Base-by-base conservation (phyloP, 2,888 invertebrate species). In the Meteorus cinctellus region DNA sequence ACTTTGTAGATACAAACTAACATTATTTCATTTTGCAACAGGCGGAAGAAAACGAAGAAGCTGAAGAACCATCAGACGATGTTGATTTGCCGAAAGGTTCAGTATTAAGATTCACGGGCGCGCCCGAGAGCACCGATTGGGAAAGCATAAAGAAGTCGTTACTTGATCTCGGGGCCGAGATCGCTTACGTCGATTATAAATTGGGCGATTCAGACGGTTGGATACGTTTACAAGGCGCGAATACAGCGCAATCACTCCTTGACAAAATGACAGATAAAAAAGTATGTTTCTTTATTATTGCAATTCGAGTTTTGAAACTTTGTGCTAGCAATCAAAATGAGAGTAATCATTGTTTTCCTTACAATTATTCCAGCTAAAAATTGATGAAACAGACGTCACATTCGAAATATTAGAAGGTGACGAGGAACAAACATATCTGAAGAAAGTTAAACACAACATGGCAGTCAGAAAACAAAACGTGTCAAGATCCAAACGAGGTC, bases 61-160 rank as follows among this genome's bases (percentile, higher is more conserved):
- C 60, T 12, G 79, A 79, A 74, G 78, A 80, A 66, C 81, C 81
- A 41, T 78, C 79, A 60, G 81, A 83, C 5, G 82, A 83, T 6
- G 72, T 69, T 5, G 83, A 78, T 29, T 90, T 95, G 71, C 94
- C 95, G 0, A 94, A 93, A 81, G 96, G 96, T 45, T 93, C 95
- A 1, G 92, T 96, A 34, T 87, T 97, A 24, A 92, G 94, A 82
- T 92, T 97, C 82, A 92, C 91, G 45, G 93, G 94, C 14, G 90
- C 93, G 27, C 90, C 92, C 2, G 92, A 93, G 16, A 92, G 91
- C 55, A 90, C 91, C 85, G 90, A 93, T 1, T 91, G 96, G 45
- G 96, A 97, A 86, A 92, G 94, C 81, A 92, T 97, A 34, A 96
- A 94, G 84, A 92, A 93, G 74, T 93, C 93, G 60, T 90, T 97